Percentiles rank a stretch among this genome's conserved stretches.
phyloP scores from a whole-genome alignment of 2,797 vertebrate genomes.

The Taeniopygia guttata region DNA sequence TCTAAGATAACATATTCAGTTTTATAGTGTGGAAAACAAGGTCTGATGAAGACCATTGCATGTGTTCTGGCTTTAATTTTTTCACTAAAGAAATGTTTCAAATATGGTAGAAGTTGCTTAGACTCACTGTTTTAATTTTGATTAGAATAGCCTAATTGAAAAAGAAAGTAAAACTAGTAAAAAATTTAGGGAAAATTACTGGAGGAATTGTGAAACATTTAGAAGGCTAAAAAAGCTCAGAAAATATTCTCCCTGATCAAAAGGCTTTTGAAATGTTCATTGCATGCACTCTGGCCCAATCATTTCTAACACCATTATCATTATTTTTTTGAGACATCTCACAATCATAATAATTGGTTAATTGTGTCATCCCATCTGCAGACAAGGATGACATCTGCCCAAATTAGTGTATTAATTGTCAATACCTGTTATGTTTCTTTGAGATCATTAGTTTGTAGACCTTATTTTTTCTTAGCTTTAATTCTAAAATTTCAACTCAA shows the following conservation, averaged over 20 bases:
- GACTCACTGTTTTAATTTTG: background rate
- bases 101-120: background rate
- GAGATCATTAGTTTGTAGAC: background rate
- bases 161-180: background rate
- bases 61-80: background rate
- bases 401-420: background rate
- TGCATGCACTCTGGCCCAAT: background rate
- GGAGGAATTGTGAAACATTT: background rate
- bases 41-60: background rate
- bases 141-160: background rate
- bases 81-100: background rate
- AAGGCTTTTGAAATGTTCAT: background rate
- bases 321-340: background rate
- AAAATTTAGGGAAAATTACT: background rate
- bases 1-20: background rate
- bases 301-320: background rate
- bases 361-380: background rate
- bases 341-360: background rate
- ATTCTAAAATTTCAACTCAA: background rate
- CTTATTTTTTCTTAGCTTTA: background rate
- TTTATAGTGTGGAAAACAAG: background rate
- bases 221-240: background rate
- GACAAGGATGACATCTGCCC: background rate
- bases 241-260: background rate
- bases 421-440: background rate